Base-by-base conservation (phyloP, 2,797 vertebrate species). In the Rhynchonycteris naso region DNA sequence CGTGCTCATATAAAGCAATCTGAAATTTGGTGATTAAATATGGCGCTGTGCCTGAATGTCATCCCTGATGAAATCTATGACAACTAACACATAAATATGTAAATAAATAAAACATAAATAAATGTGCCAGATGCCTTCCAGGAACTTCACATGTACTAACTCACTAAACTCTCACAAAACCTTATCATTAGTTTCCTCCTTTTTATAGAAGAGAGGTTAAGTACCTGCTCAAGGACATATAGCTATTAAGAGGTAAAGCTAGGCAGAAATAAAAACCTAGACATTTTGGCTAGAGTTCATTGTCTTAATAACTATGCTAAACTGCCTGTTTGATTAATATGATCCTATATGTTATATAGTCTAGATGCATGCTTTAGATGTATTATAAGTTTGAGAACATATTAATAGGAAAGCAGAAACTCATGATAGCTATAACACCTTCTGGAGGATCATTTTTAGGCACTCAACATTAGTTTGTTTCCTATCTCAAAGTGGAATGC, bases 391-490 rank as follows among this genome's bases (percentile, higher is more conserved):
- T 69, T 38, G 50, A 79, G 0, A 84, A 11, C 2, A 72, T 59
- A 50, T 50, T 21, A 84, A 88, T 18, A 93, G 50, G 43, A 93
- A 93, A 93, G 26, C 6, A 28, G 12, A 80, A 28, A 71, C 85
- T 79, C n/a, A 43, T 14, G 24, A 82, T 61, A 92, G 59, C 28
- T 86, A 58, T 24, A 90, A 90, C 72, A 59, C 74, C 28, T 93
- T 85, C 59, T 50, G 3, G 33, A 78, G 61, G 24, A 94, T 76
- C 1, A 4, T 63, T 79, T 85, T 56, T 75, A 82, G 82, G 33
- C 14, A 92, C 28, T 95, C 89, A 68, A 12, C 43, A 92, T 68
- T 71, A 95, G 35, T 52, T 82, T 94, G 13, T 82, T 83, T 91
- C 0, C 24, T n/a, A 30, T 69, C n/a, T 74, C 12, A 69, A 65